Evolutionary conservation across 2,113 vertebrate species (phyloP).

Genomic region (Dasyprocta punctata): DNA sequence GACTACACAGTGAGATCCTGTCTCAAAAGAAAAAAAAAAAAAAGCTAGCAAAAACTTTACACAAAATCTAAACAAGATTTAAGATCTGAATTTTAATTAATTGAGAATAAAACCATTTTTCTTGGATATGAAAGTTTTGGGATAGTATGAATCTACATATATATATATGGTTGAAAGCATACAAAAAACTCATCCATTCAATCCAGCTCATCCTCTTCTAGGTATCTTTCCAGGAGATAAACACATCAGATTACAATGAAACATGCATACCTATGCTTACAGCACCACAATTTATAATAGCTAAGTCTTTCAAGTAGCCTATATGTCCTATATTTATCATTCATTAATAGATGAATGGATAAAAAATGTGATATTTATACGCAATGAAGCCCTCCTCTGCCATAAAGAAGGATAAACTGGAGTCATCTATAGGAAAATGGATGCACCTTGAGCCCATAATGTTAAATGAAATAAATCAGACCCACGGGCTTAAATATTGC

Average conservation of each 20-base stretch:
- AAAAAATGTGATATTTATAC: neutral
- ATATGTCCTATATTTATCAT: neutral
- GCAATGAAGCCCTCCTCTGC: neutral
- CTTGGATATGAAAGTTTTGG: neutral
- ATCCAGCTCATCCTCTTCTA: neutral
- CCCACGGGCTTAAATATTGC: neutral
- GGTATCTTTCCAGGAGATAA: neutral
- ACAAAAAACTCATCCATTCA: neutral
- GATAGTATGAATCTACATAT: neutral
- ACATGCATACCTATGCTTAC: neutral
- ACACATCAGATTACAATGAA: neutral
- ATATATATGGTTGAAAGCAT: neutral
- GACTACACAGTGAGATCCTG: neutral
- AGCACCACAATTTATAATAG: neutral
- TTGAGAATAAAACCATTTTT: constrained; percentile 7
- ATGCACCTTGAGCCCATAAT: neutral
- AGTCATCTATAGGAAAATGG: neutral
- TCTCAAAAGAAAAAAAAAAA: neutral
- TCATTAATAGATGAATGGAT: neutral
- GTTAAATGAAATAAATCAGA: neutral
- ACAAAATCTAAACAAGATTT: constrained; percentile 12
- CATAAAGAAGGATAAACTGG: neutral
- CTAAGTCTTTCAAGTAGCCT: neutral
- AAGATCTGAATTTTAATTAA: constrained; percentile 50
- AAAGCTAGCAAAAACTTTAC: neutral